Evolutionary conservation across 2,888 invertebrate species (phyloP), one percentile per base, ranked within the genome.

Genomic region (Andrena haemorrhoa): DNA sequence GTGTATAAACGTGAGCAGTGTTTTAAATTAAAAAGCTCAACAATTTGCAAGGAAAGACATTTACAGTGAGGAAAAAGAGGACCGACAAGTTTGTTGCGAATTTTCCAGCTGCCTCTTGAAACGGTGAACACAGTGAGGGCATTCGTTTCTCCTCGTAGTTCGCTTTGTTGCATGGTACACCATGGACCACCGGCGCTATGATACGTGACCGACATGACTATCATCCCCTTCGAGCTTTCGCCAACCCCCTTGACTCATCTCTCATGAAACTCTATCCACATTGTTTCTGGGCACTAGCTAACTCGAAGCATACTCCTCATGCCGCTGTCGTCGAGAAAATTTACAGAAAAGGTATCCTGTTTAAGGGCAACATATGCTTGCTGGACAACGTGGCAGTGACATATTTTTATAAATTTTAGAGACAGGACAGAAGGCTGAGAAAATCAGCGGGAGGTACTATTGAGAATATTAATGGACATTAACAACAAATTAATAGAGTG

Each of bases 141-240:
- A 41, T 26, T 47, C 49, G 29, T 76, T 72, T 72, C 71, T 66
- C 53, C 26, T 23, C 41, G 53, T 69, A 76, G 65, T 77, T 65
- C 82, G 83, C 87, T 86, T 87, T 86, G 86, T 85, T 83, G 83
- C 84, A 81, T 79, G 83, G 75, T 79, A 72, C 69, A 85, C 76
- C 86, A 82, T 70, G 75, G 75, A 75, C 79, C 84, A 86, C 79
- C 82, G 77, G 79, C 73, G 81, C 83, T 88, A 84, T 87, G 87
- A 89, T 87, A 90, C 88, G 90, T 89, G 89, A 90, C 89, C 90
- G 84, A 88, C 88, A 88, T 89, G 88, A 89, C 87, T 82, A 84
- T 79, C 81, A 75, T 56, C 61, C 69, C 41, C 35, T 53, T 41
- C 26, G 35, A 60, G 41, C 33, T 61, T 70, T 47, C 51, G 12